Evolutionary conservation across 2,888 invertebrate species (phyloP), one percentile per base, ranked within the genome.

Genomic region (Eupithecia insigniata): DNA sequence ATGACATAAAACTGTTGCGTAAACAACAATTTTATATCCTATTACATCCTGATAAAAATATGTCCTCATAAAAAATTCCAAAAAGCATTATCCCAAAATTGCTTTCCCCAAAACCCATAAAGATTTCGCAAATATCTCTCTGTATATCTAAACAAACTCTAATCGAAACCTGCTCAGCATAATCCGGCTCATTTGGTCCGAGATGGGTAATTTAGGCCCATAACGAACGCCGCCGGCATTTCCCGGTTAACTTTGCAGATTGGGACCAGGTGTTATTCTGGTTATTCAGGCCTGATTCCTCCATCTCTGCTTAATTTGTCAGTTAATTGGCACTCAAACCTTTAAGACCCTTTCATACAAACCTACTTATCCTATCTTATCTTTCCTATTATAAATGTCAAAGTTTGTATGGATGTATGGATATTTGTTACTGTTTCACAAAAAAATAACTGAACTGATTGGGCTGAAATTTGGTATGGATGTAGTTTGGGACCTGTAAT

Each of bases 181-280:
- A 80, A 81, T 82, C 78, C 77, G 76, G 66, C 71, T 80, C 80
- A 80, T 83, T 84, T 82, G 75, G 69, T 71, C 79, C 80, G 76
- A 81, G 75, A 79, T 78, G 74, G 78, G 64, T 80, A 76, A 76
- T 84, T 86, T 82, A 80, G 81, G 81, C 81, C 80, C 81, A 83
- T 82, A 86, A 84, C 79, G 87, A 84, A 80, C 76, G 78, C 80
- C 80, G 72, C 74, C 72, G 73, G 85, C 84, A 83, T 85, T 87
- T 83, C 85, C 79, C 79, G 80, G 80, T 80, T 85, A 87, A 84
- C 82, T 81, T 74, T 75, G 26, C 72, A 79, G 76, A 81, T 84
- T 83, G 79, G 79, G 6, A 26, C 34, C 36, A 64, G 64, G 64
- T 64, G 64, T 26, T 62, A n/a, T 32, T 64, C 64, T 5, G 36